Base-by-base conservation (phyloP, 2,888 invertebrate genomes). In the Heteropelma amictum region DNA sequence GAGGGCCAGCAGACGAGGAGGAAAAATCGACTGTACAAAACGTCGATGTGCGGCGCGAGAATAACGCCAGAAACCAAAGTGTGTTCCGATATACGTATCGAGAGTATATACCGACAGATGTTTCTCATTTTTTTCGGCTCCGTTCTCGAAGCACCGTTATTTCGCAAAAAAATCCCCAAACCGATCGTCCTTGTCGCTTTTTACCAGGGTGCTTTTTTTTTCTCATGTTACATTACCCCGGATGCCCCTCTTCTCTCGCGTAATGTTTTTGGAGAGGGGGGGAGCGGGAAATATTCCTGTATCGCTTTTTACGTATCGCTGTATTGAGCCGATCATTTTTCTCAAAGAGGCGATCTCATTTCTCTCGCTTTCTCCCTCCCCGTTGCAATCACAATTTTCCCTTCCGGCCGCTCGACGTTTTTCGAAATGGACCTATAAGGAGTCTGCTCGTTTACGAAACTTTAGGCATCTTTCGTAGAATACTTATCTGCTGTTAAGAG, bases 101-200 rank as follows among this genome's bases (percentile, higher is more conserved):
- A 86, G 84, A 47, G 53, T 30, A 53, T 53, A 58, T 82, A 84
- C 84, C 84, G 86, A 87, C 87, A 87, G 87, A 87, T 87, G 87
- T 87, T 87, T 84, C 85, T 83, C 81, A 84, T 86, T 86, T 87
- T 86, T 87, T 86, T 38, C 21, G 60, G 78, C 75, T 78, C 60
- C 54, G 70, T 78, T 81, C 80, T 82, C 80, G 80, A 82, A 84
- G 84, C 84, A 79, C 86, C 87, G 87, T 87, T 87, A 87, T 87
- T 87, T 86, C 80, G 86, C 86, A 87, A 87, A 87, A 86, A 87
- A 87, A 85, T 82, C 76, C 79, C 83, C 82, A 84, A 86, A 86
- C 83, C 81, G 83, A 86, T 84, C 84, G 84, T 77, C 82, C 77
- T 70, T 76, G 76, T 74, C 72, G n/a, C 49, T 77, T 76, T 58